These are phyloP conservation scores for Girardinichthys multiradiatus DNA, from an alignment of 2,113 vertebrate species.

Conservation along the genomic window DNA sequence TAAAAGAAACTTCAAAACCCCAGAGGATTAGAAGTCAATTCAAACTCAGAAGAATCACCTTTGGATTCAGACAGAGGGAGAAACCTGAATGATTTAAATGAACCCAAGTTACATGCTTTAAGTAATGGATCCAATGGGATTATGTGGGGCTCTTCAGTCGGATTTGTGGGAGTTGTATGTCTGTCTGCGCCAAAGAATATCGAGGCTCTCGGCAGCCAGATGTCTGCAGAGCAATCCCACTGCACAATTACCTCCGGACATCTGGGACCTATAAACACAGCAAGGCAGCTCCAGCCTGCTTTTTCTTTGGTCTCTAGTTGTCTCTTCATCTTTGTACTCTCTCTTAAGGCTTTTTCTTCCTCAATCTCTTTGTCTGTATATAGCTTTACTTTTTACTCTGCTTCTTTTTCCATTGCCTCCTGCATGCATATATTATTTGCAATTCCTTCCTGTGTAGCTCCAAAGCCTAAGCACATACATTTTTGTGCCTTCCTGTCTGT, in stretches of 20 bases:
- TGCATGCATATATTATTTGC: slow-evolving; percentile 23
- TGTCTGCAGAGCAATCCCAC: slow-evolving; percentile 73
- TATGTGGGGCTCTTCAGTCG: slow-evolving; percentile 46
- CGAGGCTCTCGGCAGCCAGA: slow-evolving; percentile 66
- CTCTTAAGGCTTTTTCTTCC: slow-evolving; percentile 34
- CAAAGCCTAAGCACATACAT: slow-evolving; percentile 12
- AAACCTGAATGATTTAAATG: slow-evolving; percentile 53
- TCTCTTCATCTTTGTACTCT: slow-evolving; percentile 53
- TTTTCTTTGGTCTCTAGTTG: slow-evolving; percentile 38
- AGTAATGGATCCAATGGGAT: slow-evolving; percentile 57
- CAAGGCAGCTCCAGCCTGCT: slow-evolving; percentile 11
- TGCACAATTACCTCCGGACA: slow-evolving; percentile 76
- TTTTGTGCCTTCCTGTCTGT: not conserved
- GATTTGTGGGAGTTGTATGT: slow-evolving; percentile 38
- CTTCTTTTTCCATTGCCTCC: not conserved
- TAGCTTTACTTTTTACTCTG: slow-evolving; percentile 5
- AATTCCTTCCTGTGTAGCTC: not conserved
- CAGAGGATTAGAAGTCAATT: slow-evolving; percentile 19
- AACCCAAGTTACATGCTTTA: slow-evolving; percentile 53
- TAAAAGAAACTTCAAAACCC: slow-evolving; percentile 16
- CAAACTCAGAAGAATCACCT: slow-evolving; percentile 22
- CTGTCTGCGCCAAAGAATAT: slow-evolving; percentile 50
- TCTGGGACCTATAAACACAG: slow-evolving; percentile 74
- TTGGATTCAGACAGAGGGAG: slow-evolving; percentile 26
- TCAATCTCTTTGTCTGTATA: slow-evolving; percentile 4